A percentile compares a stretch with the other conserved stretches of the same genome.
phyloP scores from a whole-genome alignment of 2,888 invertebrate species.

The Syrista parreyssii region DNA sequence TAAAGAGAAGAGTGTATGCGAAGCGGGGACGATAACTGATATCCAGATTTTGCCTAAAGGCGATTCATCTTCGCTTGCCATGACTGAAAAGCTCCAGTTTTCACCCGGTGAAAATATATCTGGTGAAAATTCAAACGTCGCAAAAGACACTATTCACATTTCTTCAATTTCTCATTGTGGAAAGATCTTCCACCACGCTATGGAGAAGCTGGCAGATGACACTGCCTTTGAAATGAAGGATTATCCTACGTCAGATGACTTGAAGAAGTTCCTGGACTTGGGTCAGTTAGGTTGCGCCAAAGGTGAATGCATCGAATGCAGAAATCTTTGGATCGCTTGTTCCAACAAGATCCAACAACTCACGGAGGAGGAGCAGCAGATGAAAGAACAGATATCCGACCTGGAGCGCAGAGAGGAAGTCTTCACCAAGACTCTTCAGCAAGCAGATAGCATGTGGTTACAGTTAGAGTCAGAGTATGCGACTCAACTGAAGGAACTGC shows the following conservation, averaged over 20 bases:
- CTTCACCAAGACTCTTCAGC: slow-evolving; percentile 40
- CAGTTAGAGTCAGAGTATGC: slow-evolving; percentile 40
- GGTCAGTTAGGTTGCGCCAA: slow-evolving; percentile 71
- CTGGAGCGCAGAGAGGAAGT: slow-evolving; percentile 41
- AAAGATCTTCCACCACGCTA: slow-evolving; percentile 15
- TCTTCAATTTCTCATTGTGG: slow-evolving; percentile 19
- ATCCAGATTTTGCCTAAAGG: slow-evolving; percentile 5
- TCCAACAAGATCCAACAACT: slow-evolving; percentile 58
- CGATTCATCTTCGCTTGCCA: not conserved
- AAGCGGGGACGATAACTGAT: slow-evolving; percentile 20
- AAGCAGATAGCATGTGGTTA: slow-evolving; percentile 43
- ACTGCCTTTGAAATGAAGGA: not conserved
- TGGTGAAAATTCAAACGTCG: not conserved
- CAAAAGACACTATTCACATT: not conserved
- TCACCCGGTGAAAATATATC: not conserved
- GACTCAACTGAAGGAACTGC: slow-evolving; percentile 32
- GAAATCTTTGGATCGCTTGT: slow-evolving; percentile 68
- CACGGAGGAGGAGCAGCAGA: slow-evolving; percentile 25
- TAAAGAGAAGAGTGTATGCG: slow-evolving; percentile 8
- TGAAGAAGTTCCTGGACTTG: slow-evolving; percentile 74
- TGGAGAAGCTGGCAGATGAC: slow-evolving; percentile 1
- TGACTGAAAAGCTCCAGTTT: not conserved
- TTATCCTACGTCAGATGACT: slow-evolving; percentile 53
- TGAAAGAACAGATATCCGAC: slow-evolving; percentile 37
- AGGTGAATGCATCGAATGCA: slow-evolving; percentile 71